Percentiles rank a stretch among this genome's conserved stretches.
Evolutionary conservation across 2,113 vertebrate species (phyloP).

Genomic region (Trochalopteron elliotii): DNA sequence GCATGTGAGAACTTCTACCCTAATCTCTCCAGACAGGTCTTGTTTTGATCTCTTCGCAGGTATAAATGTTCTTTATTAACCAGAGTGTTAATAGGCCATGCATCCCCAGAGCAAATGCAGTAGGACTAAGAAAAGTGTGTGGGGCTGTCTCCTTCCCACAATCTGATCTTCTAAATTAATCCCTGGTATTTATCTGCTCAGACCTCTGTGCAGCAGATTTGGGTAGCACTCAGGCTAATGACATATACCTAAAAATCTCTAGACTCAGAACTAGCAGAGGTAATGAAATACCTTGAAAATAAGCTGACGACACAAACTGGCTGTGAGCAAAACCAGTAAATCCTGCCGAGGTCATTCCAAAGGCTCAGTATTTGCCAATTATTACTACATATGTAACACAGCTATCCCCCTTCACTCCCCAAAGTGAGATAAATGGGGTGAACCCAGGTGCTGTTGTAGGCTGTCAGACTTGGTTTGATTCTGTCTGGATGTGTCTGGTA

Average conservation of each 20-base stretch:
- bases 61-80: slow-evolving; percentile 1
- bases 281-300: neutral
- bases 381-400: neutral
- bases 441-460: neutral
- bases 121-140: neutral
- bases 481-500: neutral
- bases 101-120: neutral
- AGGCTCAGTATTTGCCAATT: neutral
- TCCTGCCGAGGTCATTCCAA: neutral
- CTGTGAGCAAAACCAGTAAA: neutral
- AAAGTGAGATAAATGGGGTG: neutral
- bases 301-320: neutral
- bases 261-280: neutral
- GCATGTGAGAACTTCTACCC: neutral
- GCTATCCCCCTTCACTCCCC: neutral
- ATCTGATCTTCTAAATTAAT: neutral
- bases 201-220: neutral
- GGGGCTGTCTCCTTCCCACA: neutral
- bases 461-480: neutral
- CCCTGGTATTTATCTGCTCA: neutral
- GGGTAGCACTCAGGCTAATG: neutral
- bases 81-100: neutral
- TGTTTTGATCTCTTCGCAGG: neutral
- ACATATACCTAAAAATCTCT: neutral
- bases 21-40: neutral